phyloP scores from a whole-genome alignment of 2,888 invertebrate species.

The Teinopalpus imperialis region DNA sequence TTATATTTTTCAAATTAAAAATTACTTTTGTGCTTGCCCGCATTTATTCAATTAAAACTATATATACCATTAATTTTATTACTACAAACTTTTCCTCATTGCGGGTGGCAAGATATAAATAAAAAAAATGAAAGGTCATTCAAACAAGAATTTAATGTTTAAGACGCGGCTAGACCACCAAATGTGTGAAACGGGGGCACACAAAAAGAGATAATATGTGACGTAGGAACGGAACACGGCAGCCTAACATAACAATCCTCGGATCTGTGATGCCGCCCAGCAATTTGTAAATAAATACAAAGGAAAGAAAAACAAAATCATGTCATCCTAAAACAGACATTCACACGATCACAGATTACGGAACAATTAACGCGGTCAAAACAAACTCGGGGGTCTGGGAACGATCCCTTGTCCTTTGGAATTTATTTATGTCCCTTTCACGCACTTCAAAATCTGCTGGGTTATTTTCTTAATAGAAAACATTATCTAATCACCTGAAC shows the following conservation, averaged over 20 bases:
- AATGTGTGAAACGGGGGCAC: conserved; percentile 48
- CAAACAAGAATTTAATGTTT: conserved; percentile 9
- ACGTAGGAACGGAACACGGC: conserved; percentile 43
- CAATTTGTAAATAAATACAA: conserved; percentile 39
- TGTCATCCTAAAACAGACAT: conserved; percentile 43
- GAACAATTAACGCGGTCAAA: conserved; percentile 64
- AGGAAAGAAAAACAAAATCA: conserved; percentile 32
- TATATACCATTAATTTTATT: conserved; percentile 6
- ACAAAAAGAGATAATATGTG: conserved; percentile 37
- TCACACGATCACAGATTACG: conserved; percentile 66
- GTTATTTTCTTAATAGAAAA: conserved; percentile 7
- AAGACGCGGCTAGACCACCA: conserved; percentile 44
- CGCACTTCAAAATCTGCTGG: neutral
- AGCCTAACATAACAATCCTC: conserved; percentile 65
- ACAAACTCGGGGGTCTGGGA: conserved; percentile 58
- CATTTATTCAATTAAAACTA: neutral
- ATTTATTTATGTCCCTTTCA: conserved; percentile 43
- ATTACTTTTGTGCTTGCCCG: neutral
- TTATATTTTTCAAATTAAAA: neutral
- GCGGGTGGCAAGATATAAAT: conserved; percentile 5
- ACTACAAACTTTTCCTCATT: conserved; percentile 10
- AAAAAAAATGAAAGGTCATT: conserved; percentile 13
- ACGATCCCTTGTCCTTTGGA: conserved; percentile 39
- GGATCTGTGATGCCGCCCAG: conserved; percentile 38
- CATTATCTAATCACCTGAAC: conserved; percentile 20